A percentile compares a stretch with the other conserved stretches of the same genome.
Conservation (phyloP, 2,113 vertebrate species). For the Micronycteris hirsuta region DNA sequence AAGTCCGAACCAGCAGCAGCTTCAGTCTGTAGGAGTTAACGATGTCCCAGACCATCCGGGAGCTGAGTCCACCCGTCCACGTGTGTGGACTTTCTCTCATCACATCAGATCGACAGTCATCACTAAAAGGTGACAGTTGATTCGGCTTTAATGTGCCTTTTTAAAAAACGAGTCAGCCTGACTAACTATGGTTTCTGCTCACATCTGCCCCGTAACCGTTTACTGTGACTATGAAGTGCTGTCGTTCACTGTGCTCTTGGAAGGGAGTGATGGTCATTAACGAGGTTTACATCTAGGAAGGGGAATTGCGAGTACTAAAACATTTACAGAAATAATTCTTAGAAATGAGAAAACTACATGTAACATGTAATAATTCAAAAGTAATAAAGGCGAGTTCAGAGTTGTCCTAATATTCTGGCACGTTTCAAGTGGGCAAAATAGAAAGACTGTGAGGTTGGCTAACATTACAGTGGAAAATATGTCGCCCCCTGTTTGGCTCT, state of each 20-base stretch:
- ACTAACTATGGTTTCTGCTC: slow-evolving; percentile 56
- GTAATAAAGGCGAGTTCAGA: neutral
- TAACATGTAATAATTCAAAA: neutral
- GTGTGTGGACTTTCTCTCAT: slow-evolving; percentile 78
- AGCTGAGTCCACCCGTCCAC: slow-evolving; percentile 76
- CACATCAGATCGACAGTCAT: slow-evolving; percentile 74
- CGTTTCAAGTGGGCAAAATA: neutral
- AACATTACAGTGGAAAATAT: neutral
- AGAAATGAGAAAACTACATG: neutral
- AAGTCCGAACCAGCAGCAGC: slow-evolving; percentile 82
- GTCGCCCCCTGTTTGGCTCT: neutral
- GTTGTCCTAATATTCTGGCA: neutral
- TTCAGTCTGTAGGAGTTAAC: slow-evolving; percentile 84
- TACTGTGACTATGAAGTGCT: slow-evolving; percentile 32
- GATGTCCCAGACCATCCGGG: slow-evolving; percentile 81
- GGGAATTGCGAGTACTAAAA: neutral
- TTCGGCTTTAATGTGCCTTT: slow-evolving; percentile 66
- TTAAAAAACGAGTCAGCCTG: slow-evolving; percentile 48
- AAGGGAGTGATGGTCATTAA: slow-evolving; percentile 22
- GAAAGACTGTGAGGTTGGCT: neutral
- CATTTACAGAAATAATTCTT: slow-evolving; percentile 5
- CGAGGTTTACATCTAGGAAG: slow-evolving; percentile 4
- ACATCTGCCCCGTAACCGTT: slow-evolving; percentile 43
- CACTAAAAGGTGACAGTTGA: slow-evolving; percentile 71
- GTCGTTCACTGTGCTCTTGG: slow-evolving; percentile 26